A percentile compares a stretch with the other conserved stretches of the same genome.
phyloP scores from a whole-genome alignment of 2,113 vertebrate genomes.

The Oreochromis aureus region DNA sequence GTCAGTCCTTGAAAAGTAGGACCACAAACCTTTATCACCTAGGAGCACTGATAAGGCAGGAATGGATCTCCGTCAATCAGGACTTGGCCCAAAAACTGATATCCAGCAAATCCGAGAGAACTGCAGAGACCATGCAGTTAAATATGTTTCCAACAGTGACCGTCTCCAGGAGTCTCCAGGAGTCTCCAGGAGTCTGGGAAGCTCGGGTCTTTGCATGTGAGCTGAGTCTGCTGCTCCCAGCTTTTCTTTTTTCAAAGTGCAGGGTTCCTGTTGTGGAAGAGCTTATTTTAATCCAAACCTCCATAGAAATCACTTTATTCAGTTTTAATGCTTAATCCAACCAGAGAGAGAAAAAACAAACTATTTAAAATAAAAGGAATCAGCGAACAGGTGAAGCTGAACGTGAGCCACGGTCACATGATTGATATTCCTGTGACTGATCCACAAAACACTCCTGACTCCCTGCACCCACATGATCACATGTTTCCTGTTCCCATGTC shows the following conservation, averaged over 20 bases:
- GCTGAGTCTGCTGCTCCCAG: neutral
- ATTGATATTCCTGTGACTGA: fast-evolving
- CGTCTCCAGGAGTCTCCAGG: neutral
- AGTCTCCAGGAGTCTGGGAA: neutral
- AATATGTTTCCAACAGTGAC: fast-evolving
- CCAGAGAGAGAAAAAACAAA: neutral
- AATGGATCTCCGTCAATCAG: neutral
- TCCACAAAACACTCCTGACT: neutral
- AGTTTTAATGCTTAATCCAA: fast-evolving
- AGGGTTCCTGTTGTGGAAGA: neutral
- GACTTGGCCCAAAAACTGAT: fast-evolving
- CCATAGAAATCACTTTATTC: neutral
- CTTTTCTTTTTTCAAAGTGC: neutral
- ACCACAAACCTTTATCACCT: neutral
- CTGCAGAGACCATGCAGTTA: fast-evolving
- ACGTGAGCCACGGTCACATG: neutral
- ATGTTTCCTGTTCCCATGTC: neutral
- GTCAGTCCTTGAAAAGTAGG: neutral
- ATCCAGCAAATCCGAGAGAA: neutral
- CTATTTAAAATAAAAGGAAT: neutral
- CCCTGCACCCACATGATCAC: neutral
- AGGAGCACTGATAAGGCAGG: neutral
- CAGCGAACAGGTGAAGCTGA: neutral
- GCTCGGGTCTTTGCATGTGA: neutral
- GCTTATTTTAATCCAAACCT: neutral